Evolutionary conservation across 2,113 vertebrate species (phyloP).

Genomic region (Odocoileus hemionus): DNA sequence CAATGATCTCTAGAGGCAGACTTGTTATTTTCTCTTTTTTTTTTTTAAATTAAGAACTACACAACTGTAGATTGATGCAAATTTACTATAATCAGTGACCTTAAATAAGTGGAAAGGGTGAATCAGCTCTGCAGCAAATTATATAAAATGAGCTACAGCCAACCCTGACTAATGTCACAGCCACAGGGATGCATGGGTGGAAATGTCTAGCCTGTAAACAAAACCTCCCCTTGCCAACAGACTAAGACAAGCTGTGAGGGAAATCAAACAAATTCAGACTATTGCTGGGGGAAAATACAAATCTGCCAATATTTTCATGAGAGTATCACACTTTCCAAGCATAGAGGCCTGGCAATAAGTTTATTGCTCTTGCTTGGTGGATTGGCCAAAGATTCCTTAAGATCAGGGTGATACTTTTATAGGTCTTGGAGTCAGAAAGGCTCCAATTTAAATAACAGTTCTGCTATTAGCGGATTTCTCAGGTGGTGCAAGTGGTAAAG

Average conservation of each 20-base stretch:
- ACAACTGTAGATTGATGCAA: background rate
- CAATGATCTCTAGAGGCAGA: conserved; percentile 53
- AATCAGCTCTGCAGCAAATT: background rate
- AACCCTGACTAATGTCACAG: background rate
- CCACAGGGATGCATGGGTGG: background rate
- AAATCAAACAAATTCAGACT: background rate
- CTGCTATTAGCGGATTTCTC: background rate
- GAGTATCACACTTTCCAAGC: background rate
- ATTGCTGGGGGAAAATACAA: background rate
- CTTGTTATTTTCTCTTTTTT: background rate
- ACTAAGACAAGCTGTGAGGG: background rate
- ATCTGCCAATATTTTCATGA: background rate
- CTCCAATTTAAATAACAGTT: background rate
- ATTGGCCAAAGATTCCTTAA: background rate
- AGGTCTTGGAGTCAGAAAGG: background rate
- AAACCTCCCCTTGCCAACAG: background rate
- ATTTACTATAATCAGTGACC: background rate
- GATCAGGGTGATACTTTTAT: background rate
- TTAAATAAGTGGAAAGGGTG: background rate
- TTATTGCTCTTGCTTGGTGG: background rate
- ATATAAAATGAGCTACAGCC: background rate
- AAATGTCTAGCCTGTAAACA: background rate
- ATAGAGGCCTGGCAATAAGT: background rate
- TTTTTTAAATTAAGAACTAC: background rate
- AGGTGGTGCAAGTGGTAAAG: background rate